Evolutionary conservation across 2,113 vertebrate species (phyloP), one percentile per base, ranked within the genome.

Genomic region (Tursiops truncatus): DNA sequence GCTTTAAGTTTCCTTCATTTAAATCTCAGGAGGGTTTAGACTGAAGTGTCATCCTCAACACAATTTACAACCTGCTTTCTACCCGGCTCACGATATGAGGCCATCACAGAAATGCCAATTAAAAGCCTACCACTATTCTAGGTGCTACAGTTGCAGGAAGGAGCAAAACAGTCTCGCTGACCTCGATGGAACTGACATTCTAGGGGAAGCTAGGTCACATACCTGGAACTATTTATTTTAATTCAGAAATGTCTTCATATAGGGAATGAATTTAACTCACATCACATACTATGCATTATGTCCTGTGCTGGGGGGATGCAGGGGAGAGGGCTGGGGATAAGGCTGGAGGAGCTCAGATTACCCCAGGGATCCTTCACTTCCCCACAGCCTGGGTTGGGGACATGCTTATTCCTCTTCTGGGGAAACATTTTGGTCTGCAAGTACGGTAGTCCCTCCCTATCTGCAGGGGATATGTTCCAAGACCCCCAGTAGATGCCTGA

Each of bases 291-390:
- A 9, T 38, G 28, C 21, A 28, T 14, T 38, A 50, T 2, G 41
- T 47, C 25, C 62, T 58, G n/a, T 4, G 3, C 36, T 7, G 18
- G 23, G 31, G 20, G 25, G 12, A 44, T 18, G 23, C 13, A 18
- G 13, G 21, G 41, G 1, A 25, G 38, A 4, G 1, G 14, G 14
- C 0, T 2, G 10, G 44, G 3, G 2, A 1, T 3, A 5, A 36
- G 23, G 31, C 31, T 18, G 12, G 6, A 12, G 81, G 20, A 71
- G 47, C 25, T 89, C 8, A 47, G 15, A 44, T 23, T 7, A 53
- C 4, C 26, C 36, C 36, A 63, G 41, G 56, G 58, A 58, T 13
- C 68, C 12, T 62, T 26, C 26, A 6, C 7, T 20, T 83, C 58
- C 36, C 44, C 76, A n/a, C 41, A 90, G 26, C 15, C 23, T 47